Percentiles rank a stretch among this genome's conserved stretches.
phyloP scores from a whole-genome alignment of 2,888 invertebrate species.

The Brachyptera putata region DNA sequence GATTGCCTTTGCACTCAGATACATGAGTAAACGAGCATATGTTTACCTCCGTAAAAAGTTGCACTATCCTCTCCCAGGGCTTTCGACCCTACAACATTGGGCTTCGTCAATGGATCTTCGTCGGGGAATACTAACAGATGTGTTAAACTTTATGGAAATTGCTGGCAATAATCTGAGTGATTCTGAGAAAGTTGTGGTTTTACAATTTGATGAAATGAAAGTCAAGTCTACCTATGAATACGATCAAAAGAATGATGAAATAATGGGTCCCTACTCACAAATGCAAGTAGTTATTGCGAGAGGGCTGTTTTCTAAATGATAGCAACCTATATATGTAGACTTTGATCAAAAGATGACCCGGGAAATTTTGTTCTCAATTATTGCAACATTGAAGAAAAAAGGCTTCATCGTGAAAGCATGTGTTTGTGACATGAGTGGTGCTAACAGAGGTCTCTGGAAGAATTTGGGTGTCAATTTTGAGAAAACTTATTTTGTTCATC shows the following conservation, averaged over 20 bases:
- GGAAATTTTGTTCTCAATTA: conserved; percentile 21
- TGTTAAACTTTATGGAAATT: conserved; percentile 21
- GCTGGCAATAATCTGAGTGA: background rate
- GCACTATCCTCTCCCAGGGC: conserved; percentile 7
- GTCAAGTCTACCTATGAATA: conserved; percentile 12
- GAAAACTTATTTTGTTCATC: conserved; percentile 17
- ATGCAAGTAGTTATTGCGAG: conserved; percentile 30
- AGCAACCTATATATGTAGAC: conserved; percentile 31
- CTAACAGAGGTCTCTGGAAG: conserved; percentile 29
- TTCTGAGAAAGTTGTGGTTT: background rate
- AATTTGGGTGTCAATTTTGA: background rate
- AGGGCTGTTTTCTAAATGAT: conserved; percentile 30
- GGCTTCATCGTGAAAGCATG: conserved; percentile 23
- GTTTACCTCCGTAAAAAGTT: conserved; percentile 9
- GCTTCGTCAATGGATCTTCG: background rate
- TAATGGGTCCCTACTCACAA: conserved; percentile 31
- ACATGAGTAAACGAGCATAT: conserved; percentile 8
- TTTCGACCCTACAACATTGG: conserved; percentile 4
- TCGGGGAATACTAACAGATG: conserved; percentile 12
- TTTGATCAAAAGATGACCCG: conserved; percentile 28
- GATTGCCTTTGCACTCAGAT: background rate
- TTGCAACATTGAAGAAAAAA: conserved; percentile 9
- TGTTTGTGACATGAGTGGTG: conserved; percentile 27
- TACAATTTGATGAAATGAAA: conserved; percentile 24
- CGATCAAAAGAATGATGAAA: conserved; percentile 21